Percentiles rank a stretch among this genome's conserved stretches.
Evolutionary conservation across 2,797 vertebrate genomes (phyloP).

Genomic region (Spondyliosoma cantharus): DNA sequence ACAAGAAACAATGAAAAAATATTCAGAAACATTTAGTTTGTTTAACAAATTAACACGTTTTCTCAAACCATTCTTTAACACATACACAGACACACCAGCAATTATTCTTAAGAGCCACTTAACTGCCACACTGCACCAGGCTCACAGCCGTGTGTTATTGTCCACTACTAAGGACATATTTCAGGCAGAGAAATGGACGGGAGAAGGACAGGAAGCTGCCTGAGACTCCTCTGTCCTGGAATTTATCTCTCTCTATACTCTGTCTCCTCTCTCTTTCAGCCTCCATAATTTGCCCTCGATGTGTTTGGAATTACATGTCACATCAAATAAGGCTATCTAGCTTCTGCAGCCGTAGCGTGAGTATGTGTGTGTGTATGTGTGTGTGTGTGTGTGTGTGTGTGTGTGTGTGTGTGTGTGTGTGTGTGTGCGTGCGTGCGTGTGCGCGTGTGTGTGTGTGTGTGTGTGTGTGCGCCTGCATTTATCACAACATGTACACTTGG

Average conservation of each 20-base stretch:
- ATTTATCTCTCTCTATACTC: conserved; percentile 33
- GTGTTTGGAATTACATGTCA: conserved; percentile 74
- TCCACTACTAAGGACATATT: conserved; percentile 12
- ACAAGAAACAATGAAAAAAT: background rate
- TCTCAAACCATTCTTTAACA: conserved; percentile 19
- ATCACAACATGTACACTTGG: no score
- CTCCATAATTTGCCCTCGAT: conserved; percentile 62
- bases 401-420: conserved; percentile 26
- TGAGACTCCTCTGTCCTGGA: conserved; percentile 32
- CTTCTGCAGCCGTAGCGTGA: conserved; percentile 45
- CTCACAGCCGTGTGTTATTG: conserved; percentile 20
- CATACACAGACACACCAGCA: conserved; percentile 17
- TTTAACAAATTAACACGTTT: conserved; percentile 17
- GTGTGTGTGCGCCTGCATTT: no score
- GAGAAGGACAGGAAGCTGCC: conserved; percentile 15
- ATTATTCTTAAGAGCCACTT: conserved; percentile 41
- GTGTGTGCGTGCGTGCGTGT: background rate
- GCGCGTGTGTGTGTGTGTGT: conserved; percentile 2
- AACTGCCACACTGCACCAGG: conserved; percentile 31
- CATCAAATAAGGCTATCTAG: conserved; percentile 70
- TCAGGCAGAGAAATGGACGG: conserved; percentile 24
- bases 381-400: conserved; percentile 4
- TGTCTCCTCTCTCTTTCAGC: conserved; percentile 38
- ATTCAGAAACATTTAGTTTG: background rate
- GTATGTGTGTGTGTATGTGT: conserved; percentile 14